These are phyloP conservation scores for Agrochola lychnidis DNA, from an alignment of 2,888 invertebrate species.

Conservation along the genomic window DNA sequence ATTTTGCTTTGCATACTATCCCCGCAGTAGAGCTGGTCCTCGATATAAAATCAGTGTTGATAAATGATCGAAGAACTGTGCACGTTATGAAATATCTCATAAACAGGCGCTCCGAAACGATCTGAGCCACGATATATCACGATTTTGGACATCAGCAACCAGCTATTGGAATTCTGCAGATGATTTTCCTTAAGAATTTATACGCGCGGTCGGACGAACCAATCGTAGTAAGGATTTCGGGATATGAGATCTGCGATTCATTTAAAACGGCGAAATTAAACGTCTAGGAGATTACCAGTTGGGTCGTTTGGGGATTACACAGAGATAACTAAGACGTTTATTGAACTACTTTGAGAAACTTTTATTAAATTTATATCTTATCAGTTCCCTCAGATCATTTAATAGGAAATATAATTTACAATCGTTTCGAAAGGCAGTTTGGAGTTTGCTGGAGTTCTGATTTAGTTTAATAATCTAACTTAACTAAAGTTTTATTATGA, in stretches of 20 bases:
- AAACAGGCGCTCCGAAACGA: slow-evolving; percentile 82
- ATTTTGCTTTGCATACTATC: slow-evolving; percentile 30
- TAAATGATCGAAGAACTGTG: slow-evolving; percentile 77
- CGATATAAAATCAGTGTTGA: slow-evolving; percentile 73
- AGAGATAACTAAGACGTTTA: slow-evolving; percentile 81
- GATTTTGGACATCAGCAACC: slow-evolving; percentile 85
- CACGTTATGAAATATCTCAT: slow-evolving; percentile 88
- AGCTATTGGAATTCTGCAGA: slow-evolving; percentile 86
- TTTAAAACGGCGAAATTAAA: slow-evolving; percentile 86
- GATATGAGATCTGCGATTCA: slow-evolving; percentile 82
- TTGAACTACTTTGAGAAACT: slow-evolving; percentile 78
- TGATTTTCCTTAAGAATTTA: slow-evolving; percentile 84
- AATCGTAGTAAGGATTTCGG: slow-evolving; percentile 77
- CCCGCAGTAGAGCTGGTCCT: slow-evolving; percentile 15
- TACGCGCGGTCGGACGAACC: slow-evolving; percentile 75
- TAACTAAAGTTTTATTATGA: slow-evolving; percentile 38
- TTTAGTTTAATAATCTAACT: slow-evolving; percentile 50
- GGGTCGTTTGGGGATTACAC: slow-evolving; percentile 80
- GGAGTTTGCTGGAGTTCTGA: slow-evolving; percentile 51
- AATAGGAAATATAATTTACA: slow-evolving; percentile 75
- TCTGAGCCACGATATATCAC: slow-evolving; percentile 86
- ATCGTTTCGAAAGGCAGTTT: slow-evolving; percentile 57
- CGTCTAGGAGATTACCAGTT: slow-evolving; percentile 81
- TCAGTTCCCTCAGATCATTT: slow-evolving; percentile 69
- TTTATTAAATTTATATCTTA: slow-evolving; percentile 77